Evolutionary conservation across 2,113 vertebrate species (phyloP), one percentile per base, ranked within the genome.

Genomic region (Hipposideros armiger): DNA sequence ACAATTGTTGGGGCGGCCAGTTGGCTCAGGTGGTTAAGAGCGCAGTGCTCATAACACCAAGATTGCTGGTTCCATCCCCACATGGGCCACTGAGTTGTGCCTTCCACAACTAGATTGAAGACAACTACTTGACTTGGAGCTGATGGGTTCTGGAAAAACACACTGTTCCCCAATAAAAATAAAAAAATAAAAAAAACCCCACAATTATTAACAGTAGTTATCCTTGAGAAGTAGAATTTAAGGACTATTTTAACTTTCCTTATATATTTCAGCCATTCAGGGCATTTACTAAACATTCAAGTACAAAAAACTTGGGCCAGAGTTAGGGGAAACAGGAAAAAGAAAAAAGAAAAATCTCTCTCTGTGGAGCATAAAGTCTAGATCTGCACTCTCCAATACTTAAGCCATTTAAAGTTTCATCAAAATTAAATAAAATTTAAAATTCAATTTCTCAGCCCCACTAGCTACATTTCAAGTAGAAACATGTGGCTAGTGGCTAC

Each of bases 191-290:
- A n/a, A 36, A 36, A 36, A 36, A 36, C 36, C 36, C 36, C 52
- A 81, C 24, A 78, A 64, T 36, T 73, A 40, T 78, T 67, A 95
- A 64, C 52, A 87, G 14, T 16, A 56, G 42, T 60, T 64, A 92
- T 50, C 17, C 58, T 15, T 81, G 5, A 40, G 24, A 93, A 56
- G 56, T 5, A 91, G 42, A 78, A 90, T 42, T 60, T 73, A 78
- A 92, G 45, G 45, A 93, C 19, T 66, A 88, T 19, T 78, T 87
- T 20, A 92, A 72, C n/a, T 92, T 90, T 67, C 40, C 66, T 56
- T 66, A 45, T 28, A 45, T 62, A 90, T 45, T 90, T 94, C 54
- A 90, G 47, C 14, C 28, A 66, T 4, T 64, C n/a, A 54, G 73
- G 47, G 40, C 42, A 84, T 0, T 73, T 36, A 72, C 54, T 64